Evolutionary conservation across 2,888 invertebrate species (phyloP).

Genomic region (Blera fallax): DNA sequence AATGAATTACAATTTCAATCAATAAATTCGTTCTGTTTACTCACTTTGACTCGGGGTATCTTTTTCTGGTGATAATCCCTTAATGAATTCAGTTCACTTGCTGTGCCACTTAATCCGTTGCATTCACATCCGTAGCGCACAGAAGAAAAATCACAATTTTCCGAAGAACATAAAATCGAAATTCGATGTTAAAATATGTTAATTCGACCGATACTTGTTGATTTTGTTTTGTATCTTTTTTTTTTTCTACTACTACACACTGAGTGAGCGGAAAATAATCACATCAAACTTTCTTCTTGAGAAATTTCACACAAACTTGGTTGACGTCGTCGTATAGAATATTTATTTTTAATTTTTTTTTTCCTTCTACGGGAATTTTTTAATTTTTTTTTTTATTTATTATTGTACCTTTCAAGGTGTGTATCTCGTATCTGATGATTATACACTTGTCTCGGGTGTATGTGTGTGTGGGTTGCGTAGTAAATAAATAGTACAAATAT

Average conservation of each 20-base stretch:
- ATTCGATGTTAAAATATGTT: constrained; percentile 9
- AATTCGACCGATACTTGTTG: constrained; percentile 21
- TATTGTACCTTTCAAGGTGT: constrained; percentile 71
- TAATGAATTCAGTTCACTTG: constrained; percentile 44
- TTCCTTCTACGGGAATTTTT: constrained; percentile 19
- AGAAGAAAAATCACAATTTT: constrained; percentile 6
- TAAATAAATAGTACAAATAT: constrained; percentile 67
- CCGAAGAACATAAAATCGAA: not conserved
- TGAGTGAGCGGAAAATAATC: constrained; percentile 39
- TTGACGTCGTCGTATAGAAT: constrained; percentile 58
- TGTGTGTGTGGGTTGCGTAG: constrained; percentile 56
- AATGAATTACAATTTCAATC: constrained; percentile 7
- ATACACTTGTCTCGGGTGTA: constrained; percentile 60
- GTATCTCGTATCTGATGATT: constrained; percentile 63
- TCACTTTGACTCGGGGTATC: constrained; percentile 16
- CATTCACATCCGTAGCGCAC: constrained; percentile 2
- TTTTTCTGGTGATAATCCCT: constrained; percentile 25
- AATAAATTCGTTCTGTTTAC: constrained; percentile 36
- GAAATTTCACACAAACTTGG: constrained; percentile 67
- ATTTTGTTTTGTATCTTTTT: not conserved
- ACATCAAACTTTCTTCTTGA: constrained; percentile 70
- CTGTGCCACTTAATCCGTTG: constrained; percentile 24
- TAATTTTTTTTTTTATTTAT: constrained; percentile 47
- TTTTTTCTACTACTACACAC: not conserved
- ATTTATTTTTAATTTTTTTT: constrained; percentile 60